Evolutionary conservation across 2,888 invertebrate genomes (phyloP).

Genomic region (Stegophylla sp.): DNA sequence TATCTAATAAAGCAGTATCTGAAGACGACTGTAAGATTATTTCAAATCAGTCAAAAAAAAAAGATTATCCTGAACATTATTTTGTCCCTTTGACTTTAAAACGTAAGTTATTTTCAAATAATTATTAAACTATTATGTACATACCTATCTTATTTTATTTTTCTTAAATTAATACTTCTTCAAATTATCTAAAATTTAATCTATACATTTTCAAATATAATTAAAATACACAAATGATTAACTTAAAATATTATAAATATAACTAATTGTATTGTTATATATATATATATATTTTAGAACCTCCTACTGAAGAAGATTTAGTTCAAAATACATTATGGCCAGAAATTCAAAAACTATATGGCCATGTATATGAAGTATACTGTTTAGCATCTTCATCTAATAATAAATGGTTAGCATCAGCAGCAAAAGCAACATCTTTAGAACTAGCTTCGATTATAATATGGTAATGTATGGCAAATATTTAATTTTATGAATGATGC

Average conservation of each 20-base stretch:
- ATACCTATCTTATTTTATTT: no score
- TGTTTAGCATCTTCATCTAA: slow-evolving; percentile 77
- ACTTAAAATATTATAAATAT: not conserved
- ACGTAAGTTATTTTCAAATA: slow-evolving; percentile 63
- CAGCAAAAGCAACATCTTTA: slow-evolving; percentile 79
- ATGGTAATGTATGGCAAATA: slow-evolving; percentile 71
- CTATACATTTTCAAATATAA: not conserved
- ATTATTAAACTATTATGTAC: no score
- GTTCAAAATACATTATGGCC: slow-evolving; percentile 96
- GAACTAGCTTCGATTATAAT: slow-evolving; percentile 88
- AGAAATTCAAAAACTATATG: slow-evolving; percentile 92
- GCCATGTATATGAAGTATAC: slow-evolving; percentile 94
- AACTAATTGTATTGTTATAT: not conserved
- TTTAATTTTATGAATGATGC: slow-evolving; percentile 11
- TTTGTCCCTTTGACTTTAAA: slow-evolving; percentile 68
- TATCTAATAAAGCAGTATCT: slow-evolving; percentile 94
- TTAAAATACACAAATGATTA: not conserved
- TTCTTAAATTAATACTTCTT: not conserved
- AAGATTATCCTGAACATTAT: slow-evolving; percentile 72
- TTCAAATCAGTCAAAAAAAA: slow-evolving; percentile 65
- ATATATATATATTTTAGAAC: slow-evolving; percentile 68
- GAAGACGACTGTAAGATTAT: slow-evolving; percentile 66
- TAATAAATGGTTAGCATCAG: slow-evolving; percentile 81
- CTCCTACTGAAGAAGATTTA: slow-evolving; percentile 90
- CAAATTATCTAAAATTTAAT: not conserved